Evolutionary conservation across 2,113 vertebrate genomes (phyloP).

Genomic region (Rhynchopsitta pachyrhyncha): DNA sequence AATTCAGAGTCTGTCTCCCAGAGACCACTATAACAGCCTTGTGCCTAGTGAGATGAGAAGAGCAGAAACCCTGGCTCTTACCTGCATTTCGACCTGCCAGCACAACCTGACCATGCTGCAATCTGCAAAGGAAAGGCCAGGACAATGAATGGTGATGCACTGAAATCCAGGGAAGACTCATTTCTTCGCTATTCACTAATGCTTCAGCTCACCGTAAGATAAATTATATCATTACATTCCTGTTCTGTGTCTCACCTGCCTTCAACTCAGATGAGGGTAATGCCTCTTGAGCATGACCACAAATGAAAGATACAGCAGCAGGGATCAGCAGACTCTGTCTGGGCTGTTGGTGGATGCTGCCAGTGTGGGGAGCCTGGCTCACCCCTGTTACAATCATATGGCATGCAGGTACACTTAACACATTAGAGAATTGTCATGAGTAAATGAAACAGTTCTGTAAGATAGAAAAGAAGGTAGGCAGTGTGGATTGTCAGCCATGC

Average conservation of each 20-base stretch:
- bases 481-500: background rate
- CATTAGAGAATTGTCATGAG: background rate
- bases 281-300: background rate
- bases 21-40: background rate
- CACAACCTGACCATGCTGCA: background rate
- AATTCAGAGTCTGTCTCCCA: background rate
- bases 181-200: background rate
- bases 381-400: rapidly evolving
- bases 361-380: too few relatives aligned
- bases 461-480: rapidly evolving
- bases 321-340: background rate
- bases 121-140: background rate
- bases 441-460: background rate
- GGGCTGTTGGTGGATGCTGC: background rate
- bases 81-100: background rate
- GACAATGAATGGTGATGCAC: background rate
- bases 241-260: background rate
- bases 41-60: too few relatives aligned
- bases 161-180: background rate
- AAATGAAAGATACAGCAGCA: background rate
- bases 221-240: background rate
- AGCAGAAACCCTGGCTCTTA: background rate
- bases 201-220: background rate
- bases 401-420: background rate
- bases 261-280: background rate